A percentile compares a stretch with the other conserved stretches of the same genome.
Evolutionary conservation across 1,140 invertebrate genomes (phyloP).

Genomic region (Eriocheir sinensis): DNA sequence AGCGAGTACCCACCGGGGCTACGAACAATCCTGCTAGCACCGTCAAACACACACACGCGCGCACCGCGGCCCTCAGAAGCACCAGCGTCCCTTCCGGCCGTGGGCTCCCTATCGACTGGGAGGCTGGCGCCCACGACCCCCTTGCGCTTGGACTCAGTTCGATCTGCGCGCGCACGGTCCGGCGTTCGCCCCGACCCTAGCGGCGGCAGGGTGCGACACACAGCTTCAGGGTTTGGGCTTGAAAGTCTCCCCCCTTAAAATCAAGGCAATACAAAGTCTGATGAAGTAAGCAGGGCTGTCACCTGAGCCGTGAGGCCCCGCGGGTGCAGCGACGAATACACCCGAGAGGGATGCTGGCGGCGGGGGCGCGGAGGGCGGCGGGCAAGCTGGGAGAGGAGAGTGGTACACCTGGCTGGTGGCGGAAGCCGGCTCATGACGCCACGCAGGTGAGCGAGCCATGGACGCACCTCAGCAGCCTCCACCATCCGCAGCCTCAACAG

Average conservation of each 20-base stretch:
- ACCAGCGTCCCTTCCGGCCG: constrained; percentile 70
- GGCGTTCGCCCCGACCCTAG: constrained; percentile 35
- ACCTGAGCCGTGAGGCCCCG: neutral
- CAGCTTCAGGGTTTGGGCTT: constrained; percentile 43
- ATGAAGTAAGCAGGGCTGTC: neutral
- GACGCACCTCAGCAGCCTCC: constrained; percentile 28
- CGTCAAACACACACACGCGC: constrained; percentile 64
- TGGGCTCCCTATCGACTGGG: constrained; percentile 65
- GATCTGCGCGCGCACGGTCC: constrained; percentile 59
- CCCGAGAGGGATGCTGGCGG: neutral
- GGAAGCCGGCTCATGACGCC: constrained; percentile 59
- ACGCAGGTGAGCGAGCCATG: constrained; percentile 57
- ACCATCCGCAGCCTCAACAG: neutral
- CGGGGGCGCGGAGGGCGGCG: neutral
- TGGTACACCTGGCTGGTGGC: constrained; percentile 31
- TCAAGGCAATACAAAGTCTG: neutral
- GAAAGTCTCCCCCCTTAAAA: neutral
- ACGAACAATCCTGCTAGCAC: constrained; percentile 67
- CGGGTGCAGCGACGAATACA: too few relatives aligned
- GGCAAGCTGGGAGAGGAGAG: neutral
- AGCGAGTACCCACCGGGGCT: constrained; percentile 54
- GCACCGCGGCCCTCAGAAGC: constrained; percentile 58
- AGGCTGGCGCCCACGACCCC: constrained; percentile 42
- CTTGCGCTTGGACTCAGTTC: constrained; percentile 60
- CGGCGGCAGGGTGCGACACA: constrained; percentile 19